These are phyloP conservation scores for Heliconius nattereri DNA, from an alignment of 1,140 invertebrate species.

Conservation along the genomic window DNA sequence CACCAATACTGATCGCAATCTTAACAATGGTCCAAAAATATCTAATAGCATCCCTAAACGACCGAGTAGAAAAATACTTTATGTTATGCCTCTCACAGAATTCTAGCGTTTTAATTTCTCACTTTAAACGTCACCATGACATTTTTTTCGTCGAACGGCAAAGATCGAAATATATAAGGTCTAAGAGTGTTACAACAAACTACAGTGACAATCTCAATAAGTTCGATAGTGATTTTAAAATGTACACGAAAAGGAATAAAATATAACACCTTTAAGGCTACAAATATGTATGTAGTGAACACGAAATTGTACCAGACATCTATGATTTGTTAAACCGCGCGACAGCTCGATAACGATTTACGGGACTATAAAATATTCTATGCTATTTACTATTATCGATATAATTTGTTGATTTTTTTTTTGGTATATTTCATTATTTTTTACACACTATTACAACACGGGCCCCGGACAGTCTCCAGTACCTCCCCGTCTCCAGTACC, in stretches of 20 bases:
- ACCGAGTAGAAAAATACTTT: constrained; percentile 80
- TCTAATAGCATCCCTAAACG: constrained; percentile 79
- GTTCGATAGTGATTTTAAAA: constrained; percentile 63
- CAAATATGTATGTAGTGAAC: constrained; percentile 27
- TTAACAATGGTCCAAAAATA: constrained; percentile 81
- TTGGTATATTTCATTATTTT: constrained; percentile 24
- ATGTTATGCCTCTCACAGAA: constrained; percentile 67
- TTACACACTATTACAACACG: constrained; percentile 28
- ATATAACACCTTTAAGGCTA: constrained; percentile 28
- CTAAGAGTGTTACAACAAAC: constrained; percentile 73
- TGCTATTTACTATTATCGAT: constrained; percentile 31
- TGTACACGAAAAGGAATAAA: constrained; percentile 54
- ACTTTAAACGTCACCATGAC: constrained; percentile 49
- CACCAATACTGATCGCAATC: constrained; percentile 75
- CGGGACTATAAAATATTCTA: constrained; percentile 30
- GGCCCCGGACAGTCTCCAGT: constrained; percentile 28
- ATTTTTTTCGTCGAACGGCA: constrained; percentile 60
- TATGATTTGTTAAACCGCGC: constrained; percentile 27
- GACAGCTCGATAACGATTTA: constrained; percentile 17
- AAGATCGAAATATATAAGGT: constrained; percentile 61
- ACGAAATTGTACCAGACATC: constrained; percentile 35
- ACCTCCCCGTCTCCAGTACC: constrained; percentile 49
- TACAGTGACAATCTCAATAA: constrained; percentile 72
- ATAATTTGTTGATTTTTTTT: constrained; percentile 30
- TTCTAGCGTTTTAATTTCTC: constrained; percentile 68